Conservation (phyloP, 2,113 vertebrate genomes). For the Nerophis ophidion region DNA sequence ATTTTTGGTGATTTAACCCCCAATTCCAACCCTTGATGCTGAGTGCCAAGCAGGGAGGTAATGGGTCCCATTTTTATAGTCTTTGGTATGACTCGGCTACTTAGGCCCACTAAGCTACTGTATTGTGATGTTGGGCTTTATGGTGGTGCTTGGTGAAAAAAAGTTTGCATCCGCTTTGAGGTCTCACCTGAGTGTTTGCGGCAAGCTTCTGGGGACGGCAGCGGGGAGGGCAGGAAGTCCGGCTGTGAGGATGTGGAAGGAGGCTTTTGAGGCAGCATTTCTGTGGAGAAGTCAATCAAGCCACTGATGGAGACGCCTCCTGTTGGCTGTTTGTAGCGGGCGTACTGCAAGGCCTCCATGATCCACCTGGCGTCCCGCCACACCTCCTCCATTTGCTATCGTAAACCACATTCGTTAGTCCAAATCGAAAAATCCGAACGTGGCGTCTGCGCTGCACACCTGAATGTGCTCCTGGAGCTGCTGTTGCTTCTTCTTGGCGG, state of each 20-base stretch:
- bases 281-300: slow-evolving; percentile 73
- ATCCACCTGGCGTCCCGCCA: slow-evolving; percentile 90
- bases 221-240: slow-evolving; percentile 80
- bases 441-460: slow-evolving; percentile 53
- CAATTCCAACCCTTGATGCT: too few species aligned
- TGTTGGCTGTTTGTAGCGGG: slow-evolving; percentile 84
- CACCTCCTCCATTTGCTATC: slow-evolving; percentile 87
- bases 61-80: too few species aligned
- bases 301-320: slow-evolving; percentile 76
- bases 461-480: slow-evolving; percentile 85
- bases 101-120: too few species aligned
- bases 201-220: slow-evolving; percentile 75
- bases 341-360: slow-evolving; percentile 84
- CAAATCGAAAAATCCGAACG: background rate
- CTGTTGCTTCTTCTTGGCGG: slow-evolving; percentile 84
- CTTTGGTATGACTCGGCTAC: too few species aligned
- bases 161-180: background rate
- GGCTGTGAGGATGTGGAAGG: slow-evolving; percentile 75
- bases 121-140: too few species aligned
- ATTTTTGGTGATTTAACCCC: too few species aligned
- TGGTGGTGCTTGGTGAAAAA: too few species aligned
- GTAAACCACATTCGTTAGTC: background rate
- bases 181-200: slow-evolving; percentile 75
- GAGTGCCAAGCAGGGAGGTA: too few species aligned
- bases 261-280: slow-evolving; percentile 65